These are phyloP conservation scores for Odocoileus virginianus DNA, from an alignment of 2,113 vertebrate species.

Conservation along the genomic window DNA sequence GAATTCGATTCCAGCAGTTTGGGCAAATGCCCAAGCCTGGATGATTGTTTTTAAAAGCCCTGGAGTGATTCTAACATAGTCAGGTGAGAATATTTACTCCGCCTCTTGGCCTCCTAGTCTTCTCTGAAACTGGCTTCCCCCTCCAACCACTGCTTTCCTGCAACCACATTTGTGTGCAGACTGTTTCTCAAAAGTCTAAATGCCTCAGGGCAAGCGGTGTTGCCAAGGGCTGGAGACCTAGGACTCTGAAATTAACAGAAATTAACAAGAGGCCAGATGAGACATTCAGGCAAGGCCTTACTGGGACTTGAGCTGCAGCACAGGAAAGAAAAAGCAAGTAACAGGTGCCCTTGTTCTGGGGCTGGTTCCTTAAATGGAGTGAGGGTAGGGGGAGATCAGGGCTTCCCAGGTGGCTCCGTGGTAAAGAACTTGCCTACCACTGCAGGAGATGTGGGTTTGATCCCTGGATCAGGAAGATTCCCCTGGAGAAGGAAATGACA, in stretches of 20 bases:
- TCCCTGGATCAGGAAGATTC: neutral
- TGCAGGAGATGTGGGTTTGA: neutral
- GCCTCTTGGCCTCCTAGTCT: neutral
- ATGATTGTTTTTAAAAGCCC: neutral
- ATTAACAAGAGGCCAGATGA: neutral
- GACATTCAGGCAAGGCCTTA: neutral
- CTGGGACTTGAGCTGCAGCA: neutral
- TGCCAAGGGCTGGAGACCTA: accelerated
- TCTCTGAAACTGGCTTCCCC: neutral
- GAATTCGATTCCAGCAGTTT: neutral
- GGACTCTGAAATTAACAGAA: neutral
- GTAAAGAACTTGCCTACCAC: neutral
- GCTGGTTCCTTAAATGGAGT: neutral
- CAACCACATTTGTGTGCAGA: neutral
- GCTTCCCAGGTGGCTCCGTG: neutral
- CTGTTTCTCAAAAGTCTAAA: neutral
- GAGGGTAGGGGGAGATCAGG: neutral
- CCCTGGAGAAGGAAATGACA: neutral
- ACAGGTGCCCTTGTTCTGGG: neutral
- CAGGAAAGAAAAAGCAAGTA: neutral
- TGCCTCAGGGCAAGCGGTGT: neutral
- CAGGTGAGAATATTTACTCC: neutral
- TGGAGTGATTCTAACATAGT: neutral
- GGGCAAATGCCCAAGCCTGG: neutral
- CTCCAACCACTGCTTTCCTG: neutral